phyloP scores from a whole-genome alignment of 2,113 vertebrate species.

The Sciurus niger region DNA sequence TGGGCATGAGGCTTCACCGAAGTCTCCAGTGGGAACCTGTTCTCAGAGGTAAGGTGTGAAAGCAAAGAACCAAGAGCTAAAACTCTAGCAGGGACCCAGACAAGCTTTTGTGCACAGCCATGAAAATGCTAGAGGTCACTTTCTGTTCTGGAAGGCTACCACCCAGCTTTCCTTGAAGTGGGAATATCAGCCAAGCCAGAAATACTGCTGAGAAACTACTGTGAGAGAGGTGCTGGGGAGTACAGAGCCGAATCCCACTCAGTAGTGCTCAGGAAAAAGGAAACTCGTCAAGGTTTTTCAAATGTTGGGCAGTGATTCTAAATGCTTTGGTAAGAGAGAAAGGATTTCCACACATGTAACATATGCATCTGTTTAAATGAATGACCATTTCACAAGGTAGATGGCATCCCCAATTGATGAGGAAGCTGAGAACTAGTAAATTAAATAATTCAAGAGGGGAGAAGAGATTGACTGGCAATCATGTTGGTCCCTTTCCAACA shows the following conservation, averaged over 20 bases:
- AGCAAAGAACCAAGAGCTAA: not conserved
- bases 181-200: not conserved
- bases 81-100: not conserved
- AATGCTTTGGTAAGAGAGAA: not conserved
- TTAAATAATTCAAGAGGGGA: not conserved
- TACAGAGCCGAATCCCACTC: not conserved
- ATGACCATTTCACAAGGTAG: not conserved
- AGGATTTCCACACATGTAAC: not conserved
- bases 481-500: not conserved
- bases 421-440: not conserved
- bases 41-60: conserved; percentile 15
- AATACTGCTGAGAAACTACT: not conserved
- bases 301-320: not conserved
- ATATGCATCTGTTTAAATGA: not conserved
- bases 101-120: not conserved
- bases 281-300: not conserved
- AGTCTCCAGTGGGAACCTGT: not conserved
- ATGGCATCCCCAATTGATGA: not conserved
- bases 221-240: not conserved
- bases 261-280: not conserved
- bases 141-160: not conserved
- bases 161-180: not conserved
- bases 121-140: not conserved
- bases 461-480: not conserved
- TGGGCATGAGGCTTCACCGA: not conserved